Conservation (phyloP, 1,140 invertebrate genomes). For the Zophobas morio region DNA sequence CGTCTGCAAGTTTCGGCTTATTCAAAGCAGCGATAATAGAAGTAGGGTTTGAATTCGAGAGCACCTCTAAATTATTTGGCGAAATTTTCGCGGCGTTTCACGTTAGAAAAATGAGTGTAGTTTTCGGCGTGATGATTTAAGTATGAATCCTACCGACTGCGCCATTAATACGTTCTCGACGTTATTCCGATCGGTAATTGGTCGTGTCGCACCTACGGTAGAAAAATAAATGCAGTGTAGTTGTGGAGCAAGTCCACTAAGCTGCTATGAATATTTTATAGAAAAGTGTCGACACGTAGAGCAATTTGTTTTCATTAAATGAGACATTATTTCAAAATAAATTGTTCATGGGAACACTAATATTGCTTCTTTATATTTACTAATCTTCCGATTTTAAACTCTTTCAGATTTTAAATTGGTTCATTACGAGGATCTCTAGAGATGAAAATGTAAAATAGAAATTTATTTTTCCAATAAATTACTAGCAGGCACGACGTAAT, state of each 20-base stretch:
- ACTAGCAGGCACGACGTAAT: conserved; percentile 9
- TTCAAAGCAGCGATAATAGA: conserved; percentile 32
- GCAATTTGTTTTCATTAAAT: conserved; percentile 39
- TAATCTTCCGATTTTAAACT: conserved; percentile 38
- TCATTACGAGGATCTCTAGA: conserved; percentile 18
- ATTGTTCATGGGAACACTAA: conserved; percentile 33
- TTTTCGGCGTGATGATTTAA: too few species aligned
- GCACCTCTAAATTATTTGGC: conserved; percentile 1
- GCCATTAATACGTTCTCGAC: too few species aligned
- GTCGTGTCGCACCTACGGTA: not conserved
- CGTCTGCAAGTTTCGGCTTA: conserved; percentile 20
- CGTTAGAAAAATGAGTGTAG: too few species aligned
- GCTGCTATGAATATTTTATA: conserved; percentile 37
- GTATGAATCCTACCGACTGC: too few species aligned
- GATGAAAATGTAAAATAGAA: conserved; percentile 38
- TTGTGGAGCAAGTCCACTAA: conserved; percentile 23
- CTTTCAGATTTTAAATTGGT: conserved; percentile 33
- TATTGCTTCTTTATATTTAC: conserved; percentile 38
- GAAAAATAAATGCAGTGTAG: conserved; percentile 13
- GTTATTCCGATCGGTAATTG: too few species aligned
- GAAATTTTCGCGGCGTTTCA: not conserved
- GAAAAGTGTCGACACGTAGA: conserved; percentile 33
- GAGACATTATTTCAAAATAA: conserved; percentile 41
- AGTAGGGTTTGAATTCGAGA: conserved; percentile 9
- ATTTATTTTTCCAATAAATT: conserved; percentile 41